These are phyloP conservation scores for Synanthedon tipuliformis DNA, from an alignment of 2,888 invertebrate species.

Conservation along the genomic window DNA sequence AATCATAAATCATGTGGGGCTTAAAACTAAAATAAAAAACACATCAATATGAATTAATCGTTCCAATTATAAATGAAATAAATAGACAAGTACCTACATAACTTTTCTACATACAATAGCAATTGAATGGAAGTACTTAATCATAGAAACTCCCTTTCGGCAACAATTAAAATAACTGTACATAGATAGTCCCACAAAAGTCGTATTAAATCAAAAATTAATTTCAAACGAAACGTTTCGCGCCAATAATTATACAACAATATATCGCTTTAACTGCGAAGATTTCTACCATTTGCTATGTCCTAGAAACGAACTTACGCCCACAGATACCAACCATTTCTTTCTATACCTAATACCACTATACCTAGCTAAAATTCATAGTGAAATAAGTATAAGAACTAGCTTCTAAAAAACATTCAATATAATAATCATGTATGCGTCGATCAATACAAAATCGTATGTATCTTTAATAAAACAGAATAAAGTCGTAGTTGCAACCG, in stretches of 20 bases:
- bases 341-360: conserved; percentile 59
- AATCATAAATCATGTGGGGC: too few species aligned
- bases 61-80: too few species aligned
- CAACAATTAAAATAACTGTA: neutral
- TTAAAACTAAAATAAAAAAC: too few species aligned
- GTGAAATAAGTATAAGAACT: conserved; percentile 66
- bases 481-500: conserved; percentile 14
- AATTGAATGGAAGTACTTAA: too few species aligned
- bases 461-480: neutral
- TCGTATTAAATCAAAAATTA: neutral
- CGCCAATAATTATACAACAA: conserved; percentile 27
- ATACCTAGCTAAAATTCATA: conserved; percentile 69
- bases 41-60: too few species aligned
- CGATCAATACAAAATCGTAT: neutral
- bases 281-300: conserved; percentile 61
- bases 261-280: conserved; percentile 34
- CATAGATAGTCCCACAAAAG: neutral
- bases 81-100: too few species aligned
- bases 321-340: conserved; percentile 57
- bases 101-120: too few species aligned
- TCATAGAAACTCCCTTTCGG: too few species aligned
- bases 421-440: conserved; percentile 2
- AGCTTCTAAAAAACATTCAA: conserved; percentile 52
- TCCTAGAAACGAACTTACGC: conserved; percentile 63
- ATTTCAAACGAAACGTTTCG: neutral